These are phyloP conservation scores for Ernsta delagoae DNA, from an alignment of 2,888 invertebrate genomes.

Conservation along the genomic window DNA sequence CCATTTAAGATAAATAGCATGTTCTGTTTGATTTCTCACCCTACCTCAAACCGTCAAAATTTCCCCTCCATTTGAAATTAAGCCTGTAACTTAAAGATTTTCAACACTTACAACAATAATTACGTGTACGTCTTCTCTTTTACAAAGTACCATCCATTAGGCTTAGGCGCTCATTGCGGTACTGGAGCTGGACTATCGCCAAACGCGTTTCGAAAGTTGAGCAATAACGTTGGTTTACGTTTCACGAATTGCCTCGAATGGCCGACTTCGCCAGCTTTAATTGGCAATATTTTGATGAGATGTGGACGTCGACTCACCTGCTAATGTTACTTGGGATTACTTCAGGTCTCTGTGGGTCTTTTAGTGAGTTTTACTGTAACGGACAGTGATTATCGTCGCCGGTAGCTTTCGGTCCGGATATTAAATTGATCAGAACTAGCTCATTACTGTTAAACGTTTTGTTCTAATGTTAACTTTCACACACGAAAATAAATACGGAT, in stretches of 20 bases:
- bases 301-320: conserved; percentile 28
- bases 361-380: neutral
- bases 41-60: too few species aligned
- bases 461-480: too few species aligned
- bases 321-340: conserved; percentile 30
- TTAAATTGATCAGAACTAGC: neutral
- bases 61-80: neutral
- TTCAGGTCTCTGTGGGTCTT: conserved; percentile 6
- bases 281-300: conserved; percentile 37
- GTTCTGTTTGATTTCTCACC: too few species aligned
- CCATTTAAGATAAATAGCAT: too few species aligned
- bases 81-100: neutral
- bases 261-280: conserved; percentile 32
- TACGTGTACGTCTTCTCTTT: conserved; percentile 3
- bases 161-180: conserved; percentile 52
- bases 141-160: conserved; percentile 55
- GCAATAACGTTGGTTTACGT: conserved; percentile 47
- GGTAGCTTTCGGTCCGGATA: neutral
- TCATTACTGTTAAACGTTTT: neutral
- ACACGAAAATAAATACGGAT: too few species aligned
- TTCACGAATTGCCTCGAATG: conserved; percentile 34
- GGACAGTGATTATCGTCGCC: neutral
- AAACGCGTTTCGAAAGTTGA: conserved; percentile 55
- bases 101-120: neutral
- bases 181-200: conserved; percentile 59